These are phyloP conservation scores for Oryctolagus cuniculus DNA, from an alignment of 2,113 vertebrate species.

Conservation along the genomic window mOryCun1.1 NC_091435.1:15956001-15956500, in stretches of 20 bases:
- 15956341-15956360: not conserved
- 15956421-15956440: not conserved
- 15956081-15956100: not conserved
- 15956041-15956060: not conserved
- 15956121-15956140: not conserved
- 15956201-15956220: not conserved
- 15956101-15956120: not conserved
- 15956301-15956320: not conserved
- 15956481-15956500: conserved; percentile 38
- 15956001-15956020: not conserved
- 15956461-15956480: conserved; percentile 32
- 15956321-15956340: conserved; percentile 5
- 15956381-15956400: conserved; percentile 15
- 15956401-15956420: not conserved
- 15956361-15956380: conserved; percentile 41
- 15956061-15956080: not conserved
- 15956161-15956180: not conserved
- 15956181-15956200: not conserved
- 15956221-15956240: not conserved
- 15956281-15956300: not conserved
- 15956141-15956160: not conserved
- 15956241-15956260: not conserved
- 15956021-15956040: not conserved
- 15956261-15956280: not conserved
- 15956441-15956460: conserved; percentile 55